These are phyloP conservation scores for Enteromius radiatus DNA, from an alignment of 2,797 vertebrate species.

Conservation along the genomic window DNA sequence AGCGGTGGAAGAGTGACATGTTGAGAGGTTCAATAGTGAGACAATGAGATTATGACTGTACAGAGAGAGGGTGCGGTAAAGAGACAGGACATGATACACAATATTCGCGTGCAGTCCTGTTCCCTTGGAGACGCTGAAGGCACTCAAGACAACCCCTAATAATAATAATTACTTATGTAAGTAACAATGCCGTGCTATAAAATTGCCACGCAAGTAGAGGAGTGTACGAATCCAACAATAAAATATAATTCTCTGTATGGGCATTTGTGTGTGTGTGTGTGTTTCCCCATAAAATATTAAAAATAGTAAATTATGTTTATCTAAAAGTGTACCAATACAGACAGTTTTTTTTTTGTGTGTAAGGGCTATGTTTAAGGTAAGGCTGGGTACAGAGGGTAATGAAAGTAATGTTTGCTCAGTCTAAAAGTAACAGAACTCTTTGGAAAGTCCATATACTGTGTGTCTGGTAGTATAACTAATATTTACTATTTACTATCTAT, in stretches of 20 bases:
- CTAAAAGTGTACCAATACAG: too few species aligned
- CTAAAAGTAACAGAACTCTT: too few species aligned
- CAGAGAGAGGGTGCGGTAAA: slow-evolving; percentile 12
- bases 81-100: background rate
- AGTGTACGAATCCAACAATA: background rate
- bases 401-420: too few species aligned
- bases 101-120: background rate
- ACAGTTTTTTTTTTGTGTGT: too few species aligned
- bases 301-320: too few species aligned
- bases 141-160: slow-evolving; percentile 2
- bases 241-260: background rate
- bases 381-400: too few species aligned
- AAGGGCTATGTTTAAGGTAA: too few species aligned
- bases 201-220: background rate
- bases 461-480: too few species aligned
- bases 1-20: slow-evolving; percentile 23
- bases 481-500: too few species aligned
- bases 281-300: too few species aligned
- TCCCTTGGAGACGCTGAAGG: background rate
- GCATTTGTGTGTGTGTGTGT: background rate
- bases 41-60: slow-evolving; percentile 43
- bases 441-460: too few species aligned
- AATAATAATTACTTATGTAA: background rate
- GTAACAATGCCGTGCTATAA: background rate
- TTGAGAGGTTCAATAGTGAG: slow-evolving; percentile 31